These are phyloP conservation scores for Pteria penguin DNA, from an alignment of 2,888 invertebrate species.

Conservation along the genomic window DNA sequence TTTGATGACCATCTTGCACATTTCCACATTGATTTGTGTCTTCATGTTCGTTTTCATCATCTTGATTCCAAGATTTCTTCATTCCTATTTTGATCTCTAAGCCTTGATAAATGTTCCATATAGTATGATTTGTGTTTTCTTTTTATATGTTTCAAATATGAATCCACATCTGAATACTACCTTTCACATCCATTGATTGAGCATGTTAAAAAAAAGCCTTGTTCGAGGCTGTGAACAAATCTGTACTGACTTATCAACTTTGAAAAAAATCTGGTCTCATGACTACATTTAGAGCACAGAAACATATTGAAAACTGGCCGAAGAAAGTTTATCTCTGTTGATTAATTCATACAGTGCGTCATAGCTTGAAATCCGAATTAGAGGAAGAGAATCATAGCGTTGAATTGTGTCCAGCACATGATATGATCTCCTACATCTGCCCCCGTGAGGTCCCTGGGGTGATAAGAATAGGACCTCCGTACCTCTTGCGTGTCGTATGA, in stretches of 20 bases:
- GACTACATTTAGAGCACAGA: constrained; percentile 3
- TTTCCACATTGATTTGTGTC: neutral
- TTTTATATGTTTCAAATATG: constrained; percentile 22
- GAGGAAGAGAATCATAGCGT: too few species aligned
- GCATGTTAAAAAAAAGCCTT: constrained; percentile 14
- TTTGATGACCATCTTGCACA: neutral
- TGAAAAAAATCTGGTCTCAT: neutral
- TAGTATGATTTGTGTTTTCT: constrained; percentile 10
- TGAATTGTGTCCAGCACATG: too few species aligned
- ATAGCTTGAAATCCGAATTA: too few species aligned
- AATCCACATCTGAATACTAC: constrained; percentile 5
- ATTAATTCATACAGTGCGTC: too few species aligned
- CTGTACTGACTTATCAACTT: constrained; percentile 16
- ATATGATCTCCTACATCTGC: too few species aligned
- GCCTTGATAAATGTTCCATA: constrained; percentile 12
- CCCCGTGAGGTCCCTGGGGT: too few species aligned
- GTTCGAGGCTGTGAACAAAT: constrained; percentile 14
- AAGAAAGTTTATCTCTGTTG: too few species aligned
- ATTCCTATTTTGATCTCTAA: constrained; percentile 5
- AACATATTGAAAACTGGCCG: constrained; percentile 11
- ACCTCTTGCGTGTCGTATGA: too few species aligned
- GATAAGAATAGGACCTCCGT: too few species aligned
- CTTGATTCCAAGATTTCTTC: neutral
- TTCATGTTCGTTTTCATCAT: constrained; percentile 4
- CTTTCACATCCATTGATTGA: constrained; percentile 12